Base-by-base conservation (phyloP, 2,888 invertebrate genomes). In the Catocala fraxini region DNA sequence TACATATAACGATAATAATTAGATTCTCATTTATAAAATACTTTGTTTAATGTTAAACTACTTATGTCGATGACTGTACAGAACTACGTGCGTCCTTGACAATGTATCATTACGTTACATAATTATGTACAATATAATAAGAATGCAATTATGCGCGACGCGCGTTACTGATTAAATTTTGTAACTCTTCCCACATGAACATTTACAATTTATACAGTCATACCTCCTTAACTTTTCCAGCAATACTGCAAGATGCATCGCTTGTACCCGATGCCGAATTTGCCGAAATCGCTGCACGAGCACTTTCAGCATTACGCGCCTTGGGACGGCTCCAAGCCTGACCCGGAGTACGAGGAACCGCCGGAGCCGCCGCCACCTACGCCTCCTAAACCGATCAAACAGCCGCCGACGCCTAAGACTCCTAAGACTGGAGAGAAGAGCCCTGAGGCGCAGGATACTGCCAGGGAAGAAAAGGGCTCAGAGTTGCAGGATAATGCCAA, bases 191-290 rank as follows among this genome's bases (percentile, higher is more conserved):
- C n/a, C n/a, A n/a, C n/a, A n/a, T n/a, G n/a, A 15, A 6, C 6
- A n/a, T 3, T 45, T 45, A 45, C 2, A 13, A 13, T 12, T 1
- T 45, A 45, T 1, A 6, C 6, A 45, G 12, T 25, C 43, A 7
- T 13, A 13, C 6, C 3, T 53, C 13, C 9, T 42, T 33, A 39
- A 41, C 15, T 7, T 9, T 45, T 41, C 5, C 83, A 92, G 92
- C 85, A 85, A 33, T 92, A 93, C 85, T 92, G 92, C 84, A 85
- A 83, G 71, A 62, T 89, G 71, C 73, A 90, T 83, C 89, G 91
- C 0, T 81, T 93, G 72, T 89, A 90, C 79, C 87, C 91, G 70
- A 81, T 87, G 89, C 90, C 91, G 61, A 78, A 79, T 7, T 82
- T 91, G 59, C 88, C 91, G 0, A 9, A 46, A 10, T 83, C 91